Percentiles rank a stretch among this genome's conserved stretches.
Conservation (phyloP, 2,888 invertebrate species). For the Phragmatobia fuliginosa region DNA sequence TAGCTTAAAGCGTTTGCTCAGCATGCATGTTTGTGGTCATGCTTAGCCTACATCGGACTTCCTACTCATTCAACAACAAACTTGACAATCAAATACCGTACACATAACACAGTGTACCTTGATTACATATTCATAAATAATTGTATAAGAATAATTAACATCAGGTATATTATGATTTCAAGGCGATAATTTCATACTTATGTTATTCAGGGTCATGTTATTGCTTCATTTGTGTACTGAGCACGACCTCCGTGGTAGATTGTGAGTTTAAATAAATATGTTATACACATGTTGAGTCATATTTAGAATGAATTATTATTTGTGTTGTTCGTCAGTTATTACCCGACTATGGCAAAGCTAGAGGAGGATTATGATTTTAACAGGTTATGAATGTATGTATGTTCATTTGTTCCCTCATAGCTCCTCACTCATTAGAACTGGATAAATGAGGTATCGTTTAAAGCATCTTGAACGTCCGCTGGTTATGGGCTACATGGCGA, state of each 20-base stretch:
- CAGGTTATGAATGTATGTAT: too few relatives aligned
- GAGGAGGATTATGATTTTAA: too few relatives aligned
- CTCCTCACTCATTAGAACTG: too few relatives aligned
- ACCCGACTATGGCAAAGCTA: too few relatives aligned
- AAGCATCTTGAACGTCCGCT: too few relatives aligned
- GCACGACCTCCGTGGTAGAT: neutral
- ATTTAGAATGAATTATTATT: constrained; percentile 1
- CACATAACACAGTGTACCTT: neutral
- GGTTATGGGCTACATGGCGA: too few relatives aligned
- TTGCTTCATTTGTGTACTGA: constrained; percentile 10
- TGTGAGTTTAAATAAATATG: constrained; percentile 8
- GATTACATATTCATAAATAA: neutral
- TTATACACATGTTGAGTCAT: neutral
- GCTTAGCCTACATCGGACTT: neutral
- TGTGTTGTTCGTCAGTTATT: neutral
- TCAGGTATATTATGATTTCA: neutral
- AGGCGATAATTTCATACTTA: constrained; percentile 9
- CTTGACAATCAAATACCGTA: neutral
- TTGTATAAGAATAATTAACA: neutral
- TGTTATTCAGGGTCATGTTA: constrained; percentile 2
- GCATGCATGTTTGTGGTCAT: neutral
- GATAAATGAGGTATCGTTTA: too few relatives aligned
- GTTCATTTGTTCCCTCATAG: too few relatives aligned
- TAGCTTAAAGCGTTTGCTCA: neutral
- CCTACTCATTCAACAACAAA: neutral